Evolutionary conservation across 2,113 vertebrate genomes (phyloP).

Genomic region (Calidris pygmaea): DNA sequence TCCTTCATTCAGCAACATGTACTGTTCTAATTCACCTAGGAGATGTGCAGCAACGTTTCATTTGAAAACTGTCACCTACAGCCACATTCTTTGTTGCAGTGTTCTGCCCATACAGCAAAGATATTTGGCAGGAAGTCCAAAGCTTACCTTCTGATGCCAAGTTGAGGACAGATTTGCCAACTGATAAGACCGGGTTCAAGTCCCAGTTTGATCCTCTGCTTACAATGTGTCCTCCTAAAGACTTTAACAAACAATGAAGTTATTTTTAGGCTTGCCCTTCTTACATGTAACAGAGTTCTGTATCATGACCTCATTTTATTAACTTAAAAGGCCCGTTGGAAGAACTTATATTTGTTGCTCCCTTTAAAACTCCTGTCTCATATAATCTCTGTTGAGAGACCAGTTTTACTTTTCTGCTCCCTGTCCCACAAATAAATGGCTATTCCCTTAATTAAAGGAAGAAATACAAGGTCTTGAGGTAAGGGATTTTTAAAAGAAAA

Average conservation of each 20-base stretch:
- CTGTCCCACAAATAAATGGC: background rate
- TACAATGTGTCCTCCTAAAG: conserved; percentile 81
- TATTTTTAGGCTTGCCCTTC: background rate
- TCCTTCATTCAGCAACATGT: background rate
- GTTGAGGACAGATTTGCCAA: conserved; percentile 74
- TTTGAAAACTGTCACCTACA: background rate
- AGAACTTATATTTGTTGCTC: background rate
- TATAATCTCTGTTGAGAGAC: background rate
- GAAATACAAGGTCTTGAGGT: background rate
- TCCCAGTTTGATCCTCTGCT: conserved; percentile 81
- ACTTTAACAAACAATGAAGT: conserved; percentile 60
- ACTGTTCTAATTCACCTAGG: background rate
- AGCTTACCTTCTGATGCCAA: conserved; percentile 75
- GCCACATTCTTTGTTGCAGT: background rate
- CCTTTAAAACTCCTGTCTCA: background rate
- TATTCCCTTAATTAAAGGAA: background rate
- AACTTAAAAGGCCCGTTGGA: background rate
- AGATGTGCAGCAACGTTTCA: background rate
- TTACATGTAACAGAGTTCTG: background rate
- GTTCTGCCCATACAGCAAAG: background rate
- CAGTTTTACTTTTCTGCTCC: background rate
- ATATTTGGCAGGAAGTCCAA: background rate
- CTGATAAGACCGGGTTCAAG: conserved; percentile 82
- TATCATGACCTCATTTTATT: background rate
- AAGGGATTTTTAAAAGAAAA: background rate